Evolutionary conservation across 2,888 invertebrate genomes (phyloP).

Genomic region (Sussaba pulchella): DNA sequence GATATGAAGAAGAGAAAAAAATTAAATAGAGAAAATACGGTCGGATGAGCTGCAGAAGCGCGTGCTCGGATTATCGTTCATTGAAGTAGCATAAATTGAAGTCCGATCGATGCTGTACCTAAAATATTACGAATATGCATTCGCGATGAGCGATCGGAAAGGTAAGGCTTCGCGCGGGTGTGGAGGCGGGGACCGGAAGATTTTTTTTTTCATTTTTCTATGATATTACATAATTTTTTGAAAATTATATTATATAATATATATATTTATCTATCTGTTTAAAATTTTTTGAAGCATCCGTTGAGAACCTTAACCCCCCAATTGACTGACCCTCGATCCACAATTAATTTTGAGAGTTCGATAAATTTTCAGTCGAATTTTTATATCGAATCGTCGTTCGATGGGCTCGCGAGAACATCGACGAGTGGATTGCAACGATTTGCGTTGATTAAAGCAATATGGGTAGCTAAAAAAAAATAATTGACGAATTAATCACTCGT

Average conservation of each 20-base stretch:
- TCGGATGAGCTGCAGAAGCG: slow-evolving; percentile 44
- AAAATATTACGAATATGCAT: slow-evolving; percentile 38
- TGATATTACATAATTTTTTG: slow-evolving; percentile 53
- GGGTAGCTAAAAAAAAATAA: too few relatives aligned
- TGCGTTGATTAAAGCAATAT: too few relatives aligned
- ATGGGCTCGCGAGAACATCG: too few relatives aligned
- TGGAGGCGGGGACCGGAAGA: slow-evolving; percentile 83
- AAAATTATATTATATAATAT: slow-evolving; percentile 31
- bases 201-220: slow-evolving; percentile 68
- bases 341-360: not conserved
- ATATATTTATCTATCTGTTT: slow-evolving; percentile 41
- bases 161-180: slow-evolving; percentile 79
- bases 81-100: slow-evolving; percentile 56
- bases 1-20: slow-evolving; percentile 25
- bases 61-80: slow-evolving; percentile 44
- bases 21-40: slow-evolving; percentile 3
- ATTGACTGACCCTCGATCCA: slow-evolving; percentile 25
- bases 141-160: slow-evolving; percentile 53
- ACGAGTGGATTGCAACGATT: too few relatives aligned
- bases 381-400: not conserved
- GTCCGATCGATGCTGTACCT: slow-evolving; percentile 46
- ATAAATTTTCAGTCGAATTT: slow-evolving; percentile 4
- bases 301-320: slow-evolving; percentile 21
- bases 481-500: too few relatives aligned
- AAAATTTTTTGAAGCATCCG: slow-evolving; percentile 40